Evolutionary conservation across 2,797 vertebrate species (phyloP), one percentile per base, ranked within the genome.

Genomic region (Chaetodon trifasciatus): DNA sequence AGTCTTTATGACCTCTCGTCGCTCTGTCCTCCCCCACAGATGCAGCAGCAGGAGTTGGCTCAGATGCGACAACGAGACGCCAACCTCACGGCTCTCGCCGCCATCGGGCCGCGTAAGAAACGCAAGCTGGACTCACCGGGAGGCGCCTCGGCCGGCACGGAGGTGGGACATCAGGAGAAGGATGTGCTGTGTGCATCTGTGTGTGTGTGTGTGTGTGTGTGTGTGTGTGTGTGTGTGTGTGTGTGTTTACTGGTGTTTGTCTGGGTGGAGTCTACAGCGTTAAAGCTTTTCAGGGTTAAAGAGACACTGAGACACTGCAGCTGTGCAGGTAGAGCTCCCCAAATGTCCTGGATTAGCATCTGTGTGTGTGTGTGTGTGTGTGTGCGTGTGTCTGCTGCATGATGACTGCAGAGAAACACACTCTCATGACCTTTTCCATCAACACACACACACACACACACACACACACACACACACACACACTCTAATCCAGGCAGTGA

Each of bases 401-500:
- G 16, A 53, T 13, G n/a, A 61, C 19, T 32, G 28, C 28, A 32
- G 28, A 16, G 37, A 40, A 17, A 49, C 40, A 17, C 42, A 13
- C 19, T 21, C 39, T 55, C 35, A 15, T 79, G 70, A 56, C 57
- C 69, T 46, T 55, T 73, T 52, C 24, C 53, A 53, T 62, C 17
- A 52, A 35, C n/a, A 53, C n/a, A 50, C 49, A 50, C 49, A 50
- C 49, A 50, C 17, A 50, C 49, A 50, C 49, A n/a, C 17, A 50
- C 49, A 50, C 49, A 50, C 49, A 63, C 21, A 24, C 53, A 32
- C 24, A 50, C 42, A 17, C 46, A 17, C 46, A 15, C 46, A 13
- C 46, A 47, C 46, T 15, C 13, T 95, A 95, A 95, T 96, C 91
- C 94, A 94, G 95, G 93, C 92, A 96, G 95, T 94, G 95, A 96